Evolutionary conservation across 2,888 invertebrate species (phyloP), one percentile per base, ranked within the genome.

Genomic region (Folsomia manolachei): DNA sequence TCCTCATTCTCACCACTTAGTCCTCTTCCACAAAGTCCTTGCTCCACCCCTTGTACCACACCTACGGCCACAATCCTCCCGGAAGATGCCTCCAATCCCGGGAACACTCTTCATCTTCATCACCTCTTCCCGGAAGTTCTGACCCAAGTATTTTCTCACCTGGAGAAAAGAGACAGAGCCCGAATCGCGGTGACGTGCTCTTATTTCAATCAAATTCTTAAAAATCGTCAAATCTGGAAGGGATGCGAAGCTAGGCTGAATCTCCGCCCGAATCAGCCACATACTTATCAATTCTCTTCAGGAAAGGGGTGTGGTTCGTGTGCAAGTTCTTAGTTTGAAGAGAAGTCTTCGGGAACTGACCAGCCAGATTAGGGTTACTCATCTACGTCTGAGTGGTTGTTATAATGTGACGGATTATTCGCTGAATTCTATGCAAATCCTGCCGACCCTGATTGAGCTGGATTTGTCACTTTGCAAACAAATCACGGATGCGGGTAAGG

Each of bases 381-480:
- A 93, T 81, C 84, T 97, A 70, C 95, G 94, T 82, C 87, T 97
- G 69, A 94, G 93, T 82, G 96, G 96, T 52, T 96, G 96, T 84
- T 97, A 92, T 86, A 95, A 94, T 85, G 91, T 97, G 60, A 93
- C 93, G 53, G 96, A 97, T 84, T 86, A 89, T 63, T 92, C 92
- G 64, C 86, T 97, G 74, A 89, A 90, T 60, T 91, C 91, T 82
- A 94, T 95, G 1, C 91, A 97, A 82, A 88, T 89, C 21, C 60
- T 78, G 52, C 71, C 71, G 2, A 65, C 71, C 27, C 63, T 97
- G 69, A 91, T 90, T 76, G 88, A 90, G 80, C 87, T 97, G 76
- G 93, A 97, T 84, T 87, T 97, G 69, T 94, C 94, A 63, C 86
- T 96, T 72, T 97, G 97, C 86, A 97, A 97, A 84, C 95, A 95